Percentiles rank a stretch among this genome's conserved stretches.
Evolutionary conservation across 1,140 invertebrate genomes (phyloP).

Genomic region (Leptopilina clavipes): DNA sequence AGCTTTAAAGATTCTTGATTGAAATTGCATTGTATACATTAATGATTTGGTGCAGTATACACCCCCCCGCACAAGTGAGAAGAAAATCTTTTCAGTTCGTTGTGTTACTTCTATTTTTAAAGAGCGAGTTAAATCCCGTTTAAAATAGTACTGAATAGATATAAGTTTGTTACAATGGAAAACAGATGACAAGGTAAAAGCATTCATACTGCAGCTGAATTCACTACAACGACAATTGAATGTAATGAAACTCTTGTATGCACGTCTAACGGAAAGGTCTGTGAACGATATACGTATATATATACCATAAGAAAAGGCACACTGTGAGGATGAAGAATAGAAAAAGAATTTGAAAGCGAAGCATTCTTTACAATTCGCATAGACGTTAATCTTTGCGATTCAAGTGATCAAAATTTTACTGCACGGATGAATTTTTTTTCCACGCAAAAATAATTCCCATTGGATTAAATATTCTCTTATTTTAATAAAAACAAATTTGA

Average conservation of each 20-base stretch:
- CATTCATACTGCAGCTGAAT: not conserved
- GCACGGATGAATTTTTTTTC: too few species aligned
- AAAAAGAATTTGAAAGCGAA: constrained; percentile 46
- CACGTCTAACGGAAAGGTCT: constrained; percentile 50
- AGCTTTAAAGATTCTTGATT: too few species aligned
- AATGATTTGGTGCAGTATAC: too few species aligned
- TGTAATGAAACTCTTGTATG: constrained; percentile 31
- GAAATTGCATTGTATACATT: too few species aligned
- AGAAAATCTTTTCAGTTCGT: not conserved
- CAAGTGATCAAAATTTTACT: too few species aligned
- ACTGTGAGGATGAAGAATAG: constrained; percentile 48
- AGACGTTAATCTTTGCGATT: too few species aligned
- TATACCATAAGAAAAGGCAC: constrained; percentile 46
- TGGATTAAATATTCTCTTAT: too few species aligned
- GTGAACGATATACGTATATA: constrained; percentile 43
- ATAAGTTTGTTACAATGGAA: not conserved
- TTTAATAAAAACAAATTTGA: too few species aligned
- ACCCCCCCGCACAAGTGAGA: too few species aligned
- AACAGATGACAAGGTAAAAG: constrained; percentile 23
- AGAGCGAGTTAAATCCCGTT: constrained; percentile 1
- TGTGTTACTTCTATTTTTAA: not conserved
- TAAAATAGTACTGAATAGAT: not conserved
- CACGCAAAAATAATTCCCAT: too few species aligned
- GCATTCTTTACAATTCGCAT: too few species aligned
- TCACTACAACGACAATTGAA: not conserved